Evolutionary conservation across 2,113 vertebrate species (phyloP), one percentile per base, ranked within the genome.

Genomic region (Callorhinus ursinus): DNA sequence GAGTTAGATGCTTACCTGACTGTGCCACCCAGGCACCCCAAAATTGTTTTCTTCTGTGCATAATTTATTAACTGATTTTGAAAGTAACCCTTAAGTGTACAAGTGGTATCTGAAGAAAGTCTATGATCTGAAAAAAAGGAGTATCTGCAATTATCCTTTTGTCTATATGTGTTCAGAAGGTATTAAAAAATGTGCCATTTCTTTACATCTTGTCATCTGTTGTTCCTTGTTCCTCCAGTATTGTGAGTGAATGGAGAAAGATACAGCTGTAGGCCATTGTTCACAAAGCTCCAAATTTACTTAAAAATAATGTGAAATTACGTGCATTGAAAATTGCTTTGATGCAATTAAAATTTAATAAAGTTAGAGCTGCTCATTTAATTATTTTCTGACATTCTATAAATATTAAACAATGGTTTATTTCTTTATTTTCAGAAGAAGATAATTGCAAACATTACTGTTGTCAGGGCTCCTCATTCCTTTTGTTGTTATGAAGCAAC

Each of bases 311-410:
- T 93, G 10, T 59, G 69, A 88, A 89, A 86, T 86, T 61, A 96
- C 74, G 14, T 69, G 24, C 84, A 55, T 26, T 69, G 49, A 96
- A 86, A 96, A 89, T 89, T 67, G 6, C 49, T 96, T 86, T 39
- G 59, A 88, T 88, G 42, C 22, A 92, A 95, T 93, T 88, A 84
- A 96, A 97, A 77, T 95, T 80, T 92, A 97, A 92, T 95, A 86
- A 92, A 42, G 22, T 79, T 67, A 90, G 83, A 84, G 51, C 36
- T 93, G 15, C 31, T 92, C 81, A 42, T 61, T 95, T 88, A 82
- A 88, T 96, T 96, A 93, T 84, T 93, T 96, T 93, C 79, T 92
- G 87, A 82, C 11, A 33, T 95, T 95, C 92, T 95, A 87, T 96
- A 95, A 97, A 95, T 95, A 92, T 90, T 96, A 96, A 88, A 77